Percentiles rank a stretch among this genome's conserved stretches.
phyloP scores from a whole-genome alignment of 2,888 invertebrate genomes.

The Pachymerium ferrugineum region DNA sequence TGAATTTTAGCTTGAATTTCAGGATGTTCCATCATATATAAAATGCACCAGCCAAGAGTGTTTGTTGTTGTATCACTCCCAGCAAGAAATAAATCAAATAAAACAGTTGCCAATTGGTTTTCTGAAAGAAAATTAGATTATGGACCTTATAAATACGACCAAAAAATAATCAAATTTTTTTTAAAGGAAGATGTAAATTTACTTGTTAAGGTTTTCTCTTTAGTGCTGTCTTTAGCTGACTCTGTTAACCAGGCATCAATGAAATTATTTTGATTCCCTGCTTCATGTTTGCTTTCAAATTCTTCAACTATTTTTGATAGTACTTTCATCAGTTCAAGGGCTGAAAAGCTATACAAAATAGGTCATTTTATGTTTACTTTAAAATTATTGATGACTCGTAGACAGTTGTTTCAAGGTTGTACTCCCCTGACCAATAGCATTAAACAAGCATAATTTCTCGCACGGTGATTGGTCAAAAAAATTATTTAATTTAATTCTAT shows the following conservation, averaged over 20 bases:
- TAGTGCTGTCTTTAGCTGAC: neutral
- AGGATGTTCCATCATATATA: neutral
- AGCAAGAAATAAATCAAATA: neutral
- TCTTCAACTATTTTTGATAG: neutral
- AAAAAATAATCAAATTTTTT: too few relatives aligned
- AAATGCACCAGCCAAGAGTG: neutral
- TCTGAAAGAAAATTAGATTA: too few relatives aligned
- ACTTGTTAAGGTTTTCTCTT: neutral
- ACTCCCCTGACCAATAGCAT: too few relatives aligned
- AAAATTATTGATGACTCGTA: neutral
- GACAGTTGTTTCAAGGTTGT: too few relatives aligned
- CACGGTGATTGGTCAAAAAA: too few relatives aligned
- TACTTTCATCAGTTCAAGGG: neutral
- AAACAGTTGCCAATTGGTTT: neutral
- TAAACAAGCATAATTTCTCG: too few relatives aligned
- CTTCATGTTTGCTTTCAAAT: neutral
- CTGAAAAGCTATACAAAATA: neutral
- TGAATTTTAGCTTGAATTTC: neutral
- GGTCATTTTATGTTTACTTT: too few relatives aligned
- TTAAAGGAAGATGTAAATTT: too few relatives aligned
- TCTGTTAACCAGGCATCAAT: neutral
- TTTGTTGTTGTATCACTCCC: slow-evolving; percentile 13
- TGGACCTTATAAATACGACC: too few relatives aligned
- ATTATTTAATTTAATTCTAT: too few relatives aligned
- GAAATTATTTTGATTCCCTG: neutral